phyloP scores from a whole-genome alignment of 1,140 invertebrate genomes.

The roundworm (Caenorhabditis elegans) region WBcel235 BX284605.5:12549501-12550000 shows the following conservation, averaged over 20 bases:
- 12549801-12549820: not conserved
- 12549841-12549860: not conserved
- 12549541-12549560: constrained; percentile 66
- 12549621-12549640: constrained; percentile 49
- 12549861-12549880: constrained; percentile 5
- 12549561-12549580: constrained; percentile 64
- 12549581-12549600: constrained; percentile 53
- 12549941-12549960: constrained; percentile 25
- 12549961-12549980: constrained; percentile 21
- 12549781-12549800: constrained; percentile 36
- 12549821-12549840: constrained; percentile 6
- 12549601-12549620: constrained; percentile 64
- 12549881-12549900: not conserved
- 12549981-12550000: constrained; percentile 10
- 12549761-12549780: constrained; percentile 53
- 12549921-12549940: constrained; percentile 12
- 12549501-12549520: constrained; percentile 55
- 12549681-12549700: constrained; percentile 62
- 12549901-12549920: constrained; percentile 24
- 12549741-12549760: constrained; percentile 57
- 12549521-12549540: constrained; percentile 47
- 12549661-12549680: constrained; percentile 62
- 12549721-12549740: constrained; percentile 62
- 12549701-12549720: constrained; percentile 43
- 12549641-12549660: constrained; percentile 35